A percentile compares a stretch with the other conserved stretches of the same genome.
Conservation (phyloP, 2,888 invertebrate genomes). For the Spilosoma lubricipeda region DNA sequence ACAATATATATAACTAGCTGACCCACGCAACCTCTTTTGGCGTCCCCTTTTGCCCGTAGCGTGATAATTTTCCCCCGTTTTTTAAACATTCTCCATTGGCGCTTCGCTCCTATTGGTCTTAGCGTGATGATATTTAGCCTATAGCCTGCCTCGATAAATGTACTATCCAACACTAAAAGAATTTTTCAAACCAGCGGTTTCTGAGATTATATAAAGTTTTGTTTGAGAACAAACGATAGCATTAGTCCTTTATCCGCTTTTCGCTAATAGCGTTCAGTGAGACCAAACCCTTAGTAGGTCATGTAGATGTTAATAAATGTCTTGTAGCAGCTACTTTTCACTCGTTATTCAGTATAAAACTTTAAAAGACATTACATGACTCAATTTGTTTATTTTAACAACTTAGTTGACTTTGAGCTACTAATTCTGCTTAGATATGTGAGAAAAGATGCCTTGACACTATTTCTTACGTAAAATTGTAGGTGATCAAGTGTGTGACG, state of each 20-base stretch:
- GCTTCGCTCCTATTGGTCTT: too few species aligned
- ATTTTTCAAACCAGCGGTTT: too few species aligned
- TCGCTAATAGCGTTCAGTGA: conserved; percentile 1
- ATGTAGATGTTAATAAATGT: conserved; percentile 23
- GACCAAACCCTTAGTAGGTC: conserved; percentile 6
- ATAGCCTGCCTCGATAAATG: too few species aligned
- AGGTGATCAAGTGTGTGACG: background rate
- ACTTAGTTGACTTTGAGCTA: background rate
- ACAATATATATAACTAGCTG: too few species aligned
- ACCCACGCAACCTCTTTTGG: too few species aligned
- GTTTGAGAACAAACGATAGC: background rate
- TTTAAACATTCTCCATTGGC: too few species aligned
- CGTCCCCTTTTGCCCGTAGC: too few species aligned
- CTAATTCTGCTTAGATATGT: background rate
- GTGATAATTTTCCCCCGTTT: too few species aligned
- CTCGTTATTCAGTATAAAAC: conserved; percentile 9
- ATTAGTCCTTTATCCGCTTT: background rate
- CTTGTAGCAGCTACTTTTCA: conserved; percentile 7
- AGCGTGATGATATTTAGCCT: too few species aligned
- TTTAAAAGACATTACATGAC: conserved; percentile 5
- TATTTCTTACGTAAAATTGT: background rate
- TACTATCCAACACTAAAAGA: too few species aligned
- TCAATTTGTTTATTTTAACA: background rate
- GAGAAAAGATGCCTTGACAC: background rate
- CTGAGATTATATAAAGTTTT: background rate